A percentile compares a stretch with the other conserved stretches of the same genome.
phyloP scores from a whole-genome alignment of 2,113 vertebrate species.

The Monopterus albus region DNA sequence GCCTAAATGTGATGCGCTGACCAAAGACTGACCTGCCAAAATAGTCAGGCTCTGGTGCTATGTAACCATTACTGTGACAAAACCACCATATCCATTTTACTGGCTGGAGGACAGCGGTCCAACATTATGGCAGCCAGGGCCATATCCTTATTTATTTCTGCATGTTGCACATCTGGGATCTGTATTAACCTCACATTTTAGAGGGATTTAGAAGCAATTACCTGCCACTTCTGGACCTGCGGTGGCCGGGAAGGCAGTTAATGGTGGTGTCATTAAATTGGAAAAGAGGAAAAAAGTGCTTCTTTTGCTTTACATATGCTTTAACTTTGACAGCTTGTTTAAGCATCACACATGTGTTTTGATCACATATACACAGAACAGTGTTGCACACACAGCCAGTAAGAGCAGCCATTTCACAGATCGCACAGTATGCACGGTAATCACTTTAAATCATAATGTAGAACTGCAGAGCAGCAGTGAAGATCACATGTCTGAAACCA shows the following conservation, averaged over 20 bases:
- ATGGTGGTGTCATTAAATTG: not conserved
- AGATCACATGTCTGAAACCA: not conserved
- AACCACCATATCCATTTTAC: conserved; percentile 43
- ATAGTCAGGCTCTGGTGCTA: conserved; percentile 42
- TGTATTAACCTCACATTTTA: conserved; percentile 50
- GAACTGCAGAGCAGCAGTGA: not conserved
- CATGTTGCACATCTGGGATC: conserved; percentile 50
- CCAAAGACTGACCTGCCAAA: conserved; percentile 61
- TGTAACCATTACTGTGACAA: conserved; percentile 51
- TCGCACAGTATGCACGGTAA: not conserved
- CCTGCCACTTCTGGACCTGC: conserved; percentile 31
- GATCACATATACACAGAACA: not conserved
- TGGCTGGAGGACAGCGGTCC: conserved; percentile 30
- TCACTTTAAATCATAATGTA: not conserved
- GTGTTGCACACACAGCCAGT: not conserved
- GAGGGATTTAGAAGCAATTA: conserved; percentile 60
- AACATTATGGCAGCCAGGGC: not conserved
- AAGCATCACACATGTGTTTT: not conserved
- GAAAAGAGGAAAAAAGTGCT: conserved; percentile 10
- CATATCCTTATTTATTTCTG: conserved; percentile 28
- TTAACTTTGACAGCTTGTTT: not conserved
- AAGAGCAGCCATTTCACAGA: not conserved
- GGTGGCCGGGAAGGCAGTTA: conserved; percentile 7
- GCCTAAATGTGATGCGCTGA: conserved; percentile 54
- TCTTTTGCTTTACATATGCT: not conserved